Evolutionary conservation across 2,888 invertebrate species (phyloP).

Genomic region (Plebejus melissa): DNA sequence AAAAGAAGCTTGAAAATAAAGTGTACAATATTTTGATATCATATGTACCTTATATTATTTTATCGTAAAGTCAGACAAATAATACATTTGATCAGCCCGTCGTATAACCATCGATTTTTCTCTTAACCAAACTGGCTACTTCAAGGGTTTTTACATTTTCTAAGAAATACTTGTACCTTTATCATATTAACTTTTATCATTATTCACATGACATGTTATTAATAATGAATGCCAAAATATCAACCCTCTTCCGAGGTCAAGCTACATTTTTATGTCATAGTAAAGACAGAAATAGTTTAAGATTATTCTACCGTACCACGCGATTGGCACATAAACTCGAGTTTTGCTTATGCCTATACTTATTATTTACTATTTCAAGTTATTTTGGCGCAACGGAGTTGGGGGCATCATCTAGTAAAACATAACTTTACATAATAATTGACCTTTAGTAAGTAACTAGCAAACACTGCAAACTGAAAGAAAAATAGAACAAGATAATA

Average conservation of each 20-base stretch:
- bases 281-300: neutral
- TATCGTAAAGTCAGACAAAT: neutral
- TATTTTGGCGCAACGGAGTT: too few relatives aligned
- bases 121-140: neutral
- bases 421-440: neutral
- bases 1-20: neutral
- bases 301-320: neutral
- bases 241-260: neutral
- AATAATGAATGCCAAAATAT: neutral
- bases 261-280: neutral
- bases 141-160: too few relatives aligned
- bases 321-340: neutral
- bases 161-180: neutral
- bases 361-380: neutral
- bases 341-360: too few relatives aligned
- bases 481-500: neutral
- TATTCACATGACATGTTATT: neutral
- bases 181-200: neutral
- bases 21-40: neutral
- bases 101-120: neutral
- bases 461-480: neutral
- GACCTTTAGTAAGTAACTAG: neutral
- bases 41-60: too few relatives aligned
- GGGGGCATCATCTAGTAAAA: too few relatives aligned
- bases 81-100: neutral